Percentiles rank a stretch among this genome's conserved stretches.
These are phyloP conservation scores for Potamilus streckersoni DNA, from an alignment of 1,140 invertebrate genomes.

Conservation along the genomic window DNA sequence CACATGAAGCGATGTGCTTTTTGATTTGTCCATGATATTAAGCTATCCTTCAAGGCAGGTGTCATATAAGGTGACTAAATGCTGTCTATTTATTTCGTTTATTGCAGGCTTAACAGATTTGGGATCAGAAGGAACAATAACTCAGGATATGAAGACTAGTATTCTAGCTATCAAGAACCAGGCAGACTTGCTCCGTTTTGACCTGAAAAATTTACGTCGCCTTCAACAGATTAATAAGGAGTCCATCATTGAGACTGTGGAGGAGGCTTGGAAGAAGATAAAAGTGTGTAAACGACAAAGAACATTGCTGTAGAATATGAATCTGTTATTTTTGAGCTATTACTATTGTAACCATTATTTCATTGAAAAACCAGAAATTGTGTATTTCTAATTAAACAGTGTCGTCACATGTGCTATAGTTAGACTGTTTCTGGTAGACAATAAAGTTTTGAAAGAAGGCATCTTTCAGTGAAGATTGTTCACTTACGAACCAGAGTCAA, in stretches of 20 bases:
- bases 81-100: not conserved
- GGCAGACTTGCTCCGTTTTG: conserved; percentile 87
- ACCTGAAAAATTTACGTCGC: conserved; percentile 87
- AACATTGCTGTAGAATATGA: not conserved
- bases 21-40: too few relatives aligned
- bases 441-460: too few relatives aligned
- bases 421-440: not conserved
- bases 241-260: conserved; percentile 89
- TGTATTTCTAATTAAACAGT: too few relatives aligned
- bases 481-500: too few relatives aligned
- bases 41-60: too few relatives aligned
- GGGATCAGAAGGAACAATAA: conserved; percentile 30
- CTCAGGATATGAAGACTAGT: conserved; percentile 36
- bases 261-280: conserved; percentile 77
- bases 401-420: not conserved
- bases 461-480: too few relatives aligned
- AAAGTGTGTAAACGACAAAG: conserved; percentile 45
- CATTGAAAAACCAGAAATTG: too few relatives aligned
- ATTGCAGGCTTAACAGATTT: conserved; percentile 39
- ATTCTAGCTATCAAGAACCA: conserved; percentile 45
- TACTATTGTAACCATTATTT: too few relatives aligned
- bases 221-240: conserved; percentile 92
- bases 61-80: too few relatives aligned
- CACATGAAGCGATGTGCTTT: too few relatives aligned
- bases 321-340: too few relatives aligned